These are phyloP conservation scores for Sitobion miscanthi DNA, from an alignment of 1,140 invertebrate species.

Conservation along the genomic window DNA sequence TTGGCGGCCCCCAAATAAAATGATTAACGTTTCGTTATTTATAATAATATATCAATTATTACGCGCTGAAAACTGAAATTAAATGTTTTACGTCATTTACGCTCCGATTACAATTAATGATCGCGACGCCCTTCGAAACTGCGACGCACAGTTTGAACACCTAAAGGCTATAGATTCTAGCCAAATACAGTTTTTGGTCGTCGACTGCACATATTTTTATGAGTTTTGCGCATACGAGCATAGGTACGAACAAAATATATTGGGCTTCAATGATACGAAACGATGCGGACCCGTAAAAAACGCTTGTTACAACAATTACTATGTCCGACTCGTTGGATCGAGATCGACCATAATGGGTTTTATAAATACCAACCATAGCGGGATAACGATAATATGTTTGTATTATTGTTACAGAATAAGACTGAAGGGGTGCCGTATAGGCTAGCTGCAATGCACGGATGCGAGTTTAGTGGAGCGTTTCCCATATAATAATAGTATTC, in stretches of 20 bases:
- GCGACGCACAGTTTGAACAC: too few relatives aligned
- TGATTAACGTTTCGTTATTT: too few relatives aligned
- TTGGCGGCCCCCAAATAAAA: too few relatives aligned
- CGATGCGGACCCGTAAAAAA: background rate
- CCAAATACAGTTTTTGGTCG: too few relatives aligned
- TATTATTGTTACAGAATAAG: background rate
- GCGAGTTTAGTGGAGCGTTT: background rate
- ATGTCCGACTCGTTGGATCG: too few relatives aligned
- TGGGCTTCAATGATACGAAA: background rate
- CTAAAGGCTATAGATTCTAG: too few relatives aligned
- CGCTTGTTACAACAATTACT: background rate
- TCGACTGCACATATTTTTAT: background rate
- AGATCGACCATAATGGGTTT: background rate
- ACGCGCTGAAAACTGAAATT: too few relatives aligned
- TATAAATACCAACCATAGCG: background rate
- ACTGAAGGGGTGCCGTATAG: background rate
- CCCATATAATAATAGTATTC: background rate
- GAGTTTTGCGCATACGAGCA: background rate
- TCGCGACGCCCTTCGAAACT: too few relatives aligned
- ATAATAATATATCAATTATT: too few relatives aligned
- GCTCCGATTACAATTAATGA: too few relatives aligned
- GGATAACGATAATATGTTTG: too few relatives aligned
- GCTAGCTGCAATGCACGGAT: background rate
- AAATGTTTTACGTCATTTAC: too few relatives aligned
- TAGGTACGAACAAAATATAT: background rate